Evolutionary conservation across 1,140 invertebrate genomes (phyloP), one percentile per base, ranked within the genome.

Genomic region (Eupeodes corollae): DNA sequence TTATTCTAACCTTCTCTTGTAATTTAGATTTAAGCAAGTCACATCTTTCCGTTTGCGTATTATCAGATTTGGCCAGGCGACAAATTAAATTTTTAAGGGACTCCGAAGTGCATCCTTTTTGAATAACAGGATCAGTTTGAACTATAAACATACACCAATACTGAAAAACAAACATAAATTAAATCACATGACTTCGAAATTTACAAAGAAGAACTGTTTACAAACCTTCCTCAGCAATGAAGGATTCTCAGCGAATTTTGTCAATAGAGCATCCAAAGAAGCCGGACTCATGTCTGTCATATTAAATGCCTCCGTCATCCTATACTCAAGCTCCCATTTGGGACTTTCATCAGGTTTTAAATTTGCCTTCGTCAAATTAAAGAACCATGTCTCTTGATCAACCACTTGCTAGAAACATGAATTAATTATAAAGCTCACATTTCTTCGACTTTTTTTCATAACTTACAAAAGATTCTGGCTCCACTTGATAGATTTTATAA

Each of bases 281-380:
- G 57, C 48, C 0, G 75, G 68, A 9, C 67, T 64, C 2, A 75
- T 56, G 40, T 74, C 69, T 8, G 59, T 33, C 3, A 85, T 52
- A 13, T 68, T 70, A 57, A 79, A 87, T 38, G 73, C 75, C 35
- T 79, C 73, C 54, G 72, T 78, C 52, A 86, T 82, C n/a, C 80
- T 77, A 57, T 85, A 87, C 8, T 82, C 72, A 56, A 77, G 68
- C 50, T 73, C 79, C 83, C 84, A 86, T 35, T 68, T 56, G 0
- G 80, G 80, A 44, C 62, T 56, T 26, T 26, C 21, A 44, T 50
- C 49, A 15, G 59, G 59, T 15, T 52, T 58, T 19, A 75, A 52
- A 60, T 91, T 91, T 0, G 87, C 86, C 58, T 77, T 69, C 1
- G 82, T 86, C 6, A 91, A 54, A 64, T 91, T 85, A 56, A 83